A percentile compares a stretch with the other conserved stretches of the same genome.
Conservation (phyloP, 2,113 vertebrate genomes). For the Phaethornis superciliosus region DNA sequence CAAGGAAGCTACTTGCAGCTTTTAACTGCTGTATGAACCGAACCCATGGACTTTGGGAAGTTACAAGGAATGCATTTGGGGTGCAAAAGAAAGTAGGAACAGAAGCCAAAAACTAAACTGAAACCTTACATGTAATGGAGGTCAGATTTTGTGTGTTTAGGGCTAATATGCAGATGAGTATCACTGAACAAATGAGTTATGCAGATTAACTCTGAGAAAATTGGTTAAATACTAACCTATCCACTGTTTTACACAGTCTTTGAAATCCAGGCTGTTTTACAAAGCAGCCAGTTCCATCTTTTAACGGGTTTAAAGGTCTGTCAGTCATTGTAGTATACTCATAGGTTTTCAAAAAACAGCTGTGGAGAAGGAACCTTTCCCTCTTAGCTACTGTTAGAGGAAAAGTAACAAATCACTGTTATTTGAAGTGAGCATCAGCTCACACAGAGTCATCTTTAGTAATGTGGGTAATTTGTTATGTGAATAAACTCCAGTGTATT, state of each 20-base stretch:
- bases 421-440: neutral
- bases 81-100: neutral
- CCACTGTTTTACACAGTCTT: neutral
- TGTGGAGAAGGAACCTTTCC: conserved; percentile 20
- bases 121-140: neutral
- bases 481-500: neutral
- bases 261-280: conserved; percentile 25
- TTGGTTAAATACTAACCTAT: neutral
- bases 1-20: neutral
- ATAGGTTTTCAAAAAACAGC: conserved; percentile 43
- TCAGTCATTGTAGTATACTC: neutral
- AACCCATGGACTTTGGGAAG: neutral
- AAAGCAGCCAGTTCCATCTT: conserved; percentile 35
- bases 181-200: conserved; percentile 20
- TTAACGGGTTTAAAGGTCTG: conserved; percentile 18
- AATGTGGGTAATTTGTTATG: neutral
- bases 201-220: conserved; percentile 25
- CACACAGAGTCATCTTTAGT: neutral
- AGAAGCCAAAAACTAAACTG: neutral
- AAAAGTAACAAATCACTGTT: neutral
- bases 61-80: neutral
- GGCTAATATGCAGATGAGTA: neutral
- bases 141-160: neutral
- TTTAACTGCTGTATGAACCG: neutral
- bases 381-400: neutral